Base-by-base conservation (phyloP, 1,140 invertebrate species). In the Agraylea sexmaculata region DNA sequence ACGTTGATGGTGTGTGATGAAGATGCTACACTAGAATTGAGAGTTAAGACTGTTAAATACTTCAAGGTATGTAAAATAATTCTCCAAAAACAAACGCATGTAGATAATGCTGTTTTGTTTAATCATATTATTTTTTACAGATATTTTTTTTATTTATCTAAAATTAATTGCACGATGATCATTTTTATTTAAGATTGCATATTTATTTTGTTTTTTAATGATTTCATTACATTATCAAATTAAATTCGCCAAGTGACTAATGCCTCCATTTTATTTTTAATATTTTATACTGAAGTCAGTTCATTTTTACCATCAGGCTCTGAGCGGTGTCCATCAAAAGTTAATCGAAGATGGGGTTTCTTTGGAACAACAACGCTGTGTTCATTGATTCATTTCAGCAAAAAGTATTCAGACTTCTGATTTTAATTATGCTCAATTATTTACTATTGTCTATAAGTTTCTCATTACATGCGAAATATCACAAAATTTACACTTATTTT, bases 21-120 rank as follows among this genome's bases (percentile, higher is more conserved):
- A 68, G 90, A 94, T 64, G 93, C 95, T 27, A 99, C 95, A 5
- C 61, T 93, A 38, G 95, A 99, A 68, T 69, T 99, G 41, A 77
- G 87, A 54, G 93, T 99, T 13, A 96, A 96, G 69, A 99, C 95
- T 46, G 94, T 99, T 42, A 98, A 97, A 72, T 99, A 98, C 63
- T 99, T 98, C 64, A 97, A 98, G 80, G 88, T 89, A 64, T 54
- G 49, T 47, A 23, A n/a, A n/a, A n/a, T n/a, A n/a, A n/a, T n/a
- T n/a, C n/a, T n/a, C n/a, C n/a, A n/a, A n/a, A n/a, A n/a, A n/a
- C n/a, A n/a, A n/a, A n/a, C n/a, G 34, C 28, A 17, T 11, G 19
- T 40, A 18, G 42, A 30, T 23, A 8, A 16, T 23, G 11, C 10
- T 28, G 40, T 20, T 27, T 25, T 18, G 8, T 29, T 29, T n/a